Percentiles rank a stretch among this genome's conserved stretches.
Evolutionary conservation across 2,797 vertebrate species (phyloP).

Genomic region (Pseudomugil tenellus): DNA sequence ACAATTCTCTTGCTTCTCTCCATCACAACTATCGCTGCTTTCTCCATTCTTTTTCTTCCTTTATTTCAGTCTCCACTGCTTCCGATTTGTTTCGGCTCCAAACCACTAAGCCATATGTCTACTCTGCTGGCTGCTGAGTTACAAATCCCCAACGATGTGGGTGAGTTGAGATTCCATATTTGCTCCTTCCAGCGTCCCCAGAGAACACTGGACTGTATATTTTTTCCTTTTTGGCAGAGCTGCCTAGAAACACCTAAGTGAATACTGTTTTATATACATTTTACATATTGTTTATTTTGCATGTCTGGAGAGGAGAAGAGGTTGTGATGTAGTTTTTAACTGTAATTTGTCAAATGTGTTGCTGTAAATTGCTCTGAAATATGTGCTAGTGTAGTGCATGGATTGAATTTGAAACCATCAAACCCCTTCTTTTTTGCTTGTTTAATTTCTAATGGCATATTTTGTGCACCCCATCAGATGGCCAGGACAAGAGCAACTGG

Average conservation of each 20-base stretch:
- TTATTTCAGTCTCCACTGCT: conserved; percentile 35
- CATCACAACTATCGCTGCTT: background rate
- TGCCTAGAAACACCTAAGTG: conserved; percentile 28
- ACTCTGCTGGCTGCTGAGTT: conserved; percentile 32
- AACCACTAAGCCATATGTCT: conserved; percentile 53
- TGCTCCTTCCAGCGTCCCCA: conserved; percentile 38
- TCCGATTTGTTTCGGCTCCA: conserved; percentile 29
- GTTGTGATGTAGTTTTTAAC: conserved; percentile 29
- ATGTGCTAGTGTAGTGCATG: conserved; percentile 1
- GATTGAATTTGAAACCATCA: conserved; percentile 33
- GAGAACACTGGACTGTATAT: conserved; percentile 5
- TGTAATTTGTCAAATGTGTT: conserved; percentile 36
- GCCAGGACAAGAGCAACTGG: conserved; percentile 65
- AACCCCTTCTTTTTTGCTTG: conserved; percentile 1
- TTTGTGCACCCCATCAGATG: conserved; percentile 11
- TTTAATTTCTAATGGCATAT: background rate
- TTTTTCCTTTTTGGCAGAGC: conserved; percentile 22
- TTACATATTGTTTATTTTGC: conserved; percentile 54
- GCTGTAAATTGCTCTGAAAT: conserved; percentile 23
- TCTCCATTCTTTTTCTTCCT: background rate
- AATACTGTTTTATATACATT: conserved; percentile 36
- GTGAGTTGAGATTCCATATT: conserved; percentile 29
- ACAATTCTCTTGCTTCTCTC: background rate
- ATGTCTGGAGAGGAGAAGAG: conserved; percentile 45
- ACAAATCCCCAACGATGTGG: conserved; percentile 47